Base-by-base conservation (phyloP, 2,113 vertebrate genomes). In the Collichthys lucidus region DNA sequence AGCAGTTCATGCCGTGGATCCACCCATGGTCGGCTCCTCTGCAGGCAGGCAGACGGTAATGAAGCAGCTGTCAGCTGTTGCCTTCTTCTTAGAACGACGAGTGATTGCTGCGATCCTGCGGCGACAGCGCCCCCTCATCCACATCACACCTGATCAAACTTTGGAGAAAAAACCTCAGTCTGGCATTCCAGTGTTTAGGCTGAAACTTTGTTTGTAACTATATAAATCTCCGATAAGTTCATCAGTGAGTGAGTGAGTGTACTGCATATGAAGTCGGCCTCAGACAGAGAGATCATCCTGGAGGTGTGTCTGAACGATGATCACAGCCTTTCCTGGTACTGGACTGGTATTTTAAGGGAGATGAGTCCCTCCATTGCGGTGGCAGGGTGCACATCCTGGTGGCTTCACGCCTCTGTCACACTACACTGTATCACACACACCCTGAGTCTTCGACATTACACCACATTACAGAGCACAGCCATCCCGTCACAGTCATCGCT, bases 1-100 rank as follows among this genome's bases (percentile, higher is more conserved):
- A 67, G 53, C 31, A n/a, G 24, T 68, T 77, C 74, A 44, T 67
- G 77, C 31, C 15, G 24, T 69, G 86, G 83, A 80, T 70, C 86
- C 71, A 15, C 91, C 86, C 83, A 49, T n/a, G 61, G 12, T 60
- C 31, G 9, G 40, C 63, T 40, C 17, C n/a, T 77, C 22, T 10
- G 40, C 35, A 62, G 61, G 67, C 81, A 44, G 16, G 49, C 71
- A 29, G 55, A 49, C 49, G 46, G 70, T 29, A 77, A 53, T 71
- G 61, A 65, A 46, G 64, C 62, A 77, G 66, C 74, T 66, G 46
- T 71, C 83, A 53, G 68, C 65, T 76, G 56, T 24, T 55, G 61
- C 50, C 59, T 64, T 84, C 10, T 49, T n/a, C 46, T 22, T 70
- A 46, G 6, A 46, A 40, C 49, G 29, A 46, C 5, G 4, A 60